phyloP scores from a whole-genome alignment of 2,113 vertebrate genomes.

The Tenebrosternarchus preto region DNA sequence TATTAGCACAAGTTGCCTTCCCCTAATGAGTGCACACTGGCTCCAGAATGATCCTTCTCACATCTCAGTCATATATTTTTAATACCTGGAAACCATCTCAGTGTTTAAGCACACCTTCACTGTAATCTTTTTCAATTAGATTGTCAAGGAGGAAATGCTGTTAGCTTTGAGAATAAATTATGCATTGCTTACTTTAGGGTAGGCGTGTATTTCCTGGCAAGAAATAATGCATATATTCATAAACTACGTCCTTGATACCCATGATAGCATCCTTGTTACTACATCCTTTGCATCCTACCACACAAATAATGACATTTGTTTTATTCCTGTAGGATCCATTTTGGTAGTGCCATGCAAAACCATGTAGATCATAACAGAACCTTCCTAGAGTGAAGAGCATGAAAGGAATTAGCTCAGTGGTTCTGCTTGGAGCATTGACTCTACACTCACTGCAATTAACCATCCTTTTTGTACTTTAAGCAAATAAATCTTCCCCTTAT shows the following conservation, averaged over 20 bases:
- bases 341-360: neutral
- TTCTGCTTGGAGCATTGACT: neutral
- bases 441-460: neutral
- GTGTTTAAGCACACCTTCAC: constrained; percentile 11
- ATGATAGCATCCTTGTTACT: too few species aligned
- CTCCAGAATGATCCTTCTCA: constrained; percentile 17
- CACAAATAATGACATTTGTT: too few species aligned
- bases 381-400: neutral
- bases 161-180: neutral
- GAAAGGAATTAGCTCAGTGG: neutral
- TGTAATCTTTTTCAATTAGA: neutral
- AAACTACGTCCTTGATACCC: neutral
- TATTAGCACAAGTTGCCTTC: constrained; percentile 55
- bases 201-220: neutral
- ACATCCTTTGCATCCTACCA: neutral
- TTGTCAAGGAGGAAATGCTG: neutral
- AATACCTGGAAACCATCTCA: constrained; percentile 23
- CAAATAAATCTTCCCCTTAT: neutral
- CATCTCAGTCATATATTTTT: neutral
- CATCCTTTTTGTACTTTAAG: neutral
- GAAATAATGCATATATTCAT: neutral
- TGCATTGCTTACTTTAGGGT: neutral
- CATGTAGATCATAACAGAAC: neutral
- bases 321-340: neutral
- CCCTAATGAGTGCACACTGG: constrained; percentile 51